Conservation (phyloP, 2,888 invertebrate genomes). For the Sesia bembeciformis region DNA sequence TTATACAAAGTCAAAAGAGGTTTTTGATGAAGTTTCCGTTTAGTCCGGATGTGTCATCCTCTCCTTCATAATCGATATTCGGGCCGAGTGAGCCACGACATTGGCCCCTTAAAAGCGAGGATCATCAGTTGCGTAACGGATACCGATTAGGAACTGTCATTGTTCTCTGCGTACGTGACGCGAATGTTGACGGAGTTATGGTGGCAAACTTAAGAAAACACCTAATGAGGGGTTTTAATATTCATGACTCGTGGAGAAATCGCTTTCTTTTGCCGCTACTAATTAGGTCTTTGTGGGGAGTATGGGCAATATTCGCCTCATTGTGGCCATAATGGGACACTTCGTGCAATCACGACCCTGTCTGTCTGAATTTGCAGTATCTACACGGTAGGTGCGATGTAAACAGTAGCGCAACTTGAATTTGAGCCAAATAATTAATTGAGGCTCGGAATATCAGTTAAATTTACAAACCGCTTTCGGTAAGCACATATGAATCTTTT, state of each 20-base stretch:
- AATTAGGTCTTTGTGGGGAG: constrained; percentile 28
- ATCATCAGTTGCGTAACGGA: constrained; percentile 55
- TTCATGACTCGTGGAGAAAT: constrained; percentile 55
- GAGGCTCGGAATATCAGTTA: no score
- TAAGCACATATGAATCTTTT: no score
- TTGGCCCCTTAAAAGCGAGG: constrained; percentile 57
- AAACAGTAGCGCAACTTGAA: no score
- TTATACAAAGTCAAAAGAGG: constrained; percentile 40
- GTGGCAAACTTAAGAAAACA: constrained; percentile 43
- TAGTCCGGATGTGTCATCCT: constrained; percentile 51
- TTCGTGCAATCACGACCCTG: constrained; percentile 15
- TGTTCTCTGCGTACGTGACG: constrained; percentile 52
- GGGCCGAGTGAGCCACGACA: constrained; percentile 48
- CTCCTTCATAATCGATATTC: constrained; percentile 58
- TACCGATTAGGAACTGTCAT: constrained; percentile 63
- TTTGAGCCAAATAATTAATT: no score
- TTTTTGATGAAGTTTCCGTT: constrained; percentile 45
- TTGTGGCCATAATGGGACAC: constrained; percentile 18
- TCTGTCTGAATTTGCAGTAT: constrained; percentile 11
- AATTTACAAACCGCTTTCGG: no score
- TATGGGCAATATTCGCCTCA: constrained; percentile 18
- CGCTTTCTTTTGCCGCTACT: constrained; percentile 34
- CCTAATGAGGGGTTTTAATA: constrained; percentile 44
- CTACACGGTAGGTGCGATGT: constrained; percentile 3
- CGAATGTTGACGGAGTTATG: constrained; percentile 22